A percentile compares a stretch with the other conserved stretches of the same genome.
These are phyloP conservation scores for Diorhabda carinulata DNA, from an alignment of 1,140 invertebrate species.

Conservation along the genomic window DNA sequence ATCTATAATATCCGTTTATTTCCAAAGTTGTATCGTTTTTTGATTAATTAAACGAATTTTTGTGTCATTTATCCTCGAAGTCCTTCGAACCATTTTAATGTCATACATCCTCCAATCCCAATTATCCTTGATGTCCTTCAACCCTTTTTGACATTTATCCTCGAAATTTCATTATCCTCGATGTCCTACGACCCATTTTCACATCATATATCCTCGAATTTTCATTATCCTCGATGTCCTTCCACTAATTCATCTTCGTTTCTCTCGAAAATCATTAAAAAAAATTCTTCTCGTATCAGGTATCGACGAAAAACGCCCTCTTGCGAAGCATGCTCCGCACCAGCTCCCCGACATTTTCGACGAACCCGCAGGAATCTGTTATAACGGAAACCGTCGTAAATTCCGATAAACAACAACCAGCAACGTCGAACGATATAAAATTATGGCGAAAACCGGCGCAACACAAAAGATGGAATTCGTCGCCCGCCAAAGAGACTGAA, in stretches of 20 bases:
- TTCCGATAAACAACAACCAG: slow-evolving; percentile 9
- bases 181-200: not conserved
- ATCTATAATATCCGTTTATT: too few relatives aligned
- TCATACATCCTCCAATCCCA: too few relatives aligned
- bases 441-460: slow-evolving; percentile 34
- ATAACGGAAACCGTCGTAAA: slow-evolving; percentile 1
- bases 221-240: not conserved
- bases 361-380: not conserved
- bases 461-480: slow-evolving; percentile 38
- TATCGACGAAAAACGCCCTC: slow-evolving; percentile 33
- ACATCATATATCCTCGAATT: not conserved
- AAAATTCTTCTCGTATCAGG: slow-evolving; percentile 18
- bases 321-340: slow-evolving; percentile 40
- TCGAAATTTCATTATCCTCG: not conserved
- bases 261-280: not conserved
- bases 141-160: too few relatives aligned
- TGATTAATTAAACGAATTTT: too few relatives aligned
- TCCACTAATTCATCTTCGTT: not conserved
- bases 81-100: too few relatives aligned
- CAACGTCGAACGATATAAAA: slow-evolving; percentile 27
- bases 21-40: too few relatives aligned
- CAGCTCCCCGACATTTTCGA: slow-evolving; percentile 21
- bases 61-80: too few relatives aligned
- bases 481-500: slow-evolving; percentile 25
- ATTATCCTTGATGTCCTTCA: too few relatives aligned